Evolutionary conservation across 2,888 invertebrate species (phyloP).

Genomic region (Matsumyia berberina): DNA sequence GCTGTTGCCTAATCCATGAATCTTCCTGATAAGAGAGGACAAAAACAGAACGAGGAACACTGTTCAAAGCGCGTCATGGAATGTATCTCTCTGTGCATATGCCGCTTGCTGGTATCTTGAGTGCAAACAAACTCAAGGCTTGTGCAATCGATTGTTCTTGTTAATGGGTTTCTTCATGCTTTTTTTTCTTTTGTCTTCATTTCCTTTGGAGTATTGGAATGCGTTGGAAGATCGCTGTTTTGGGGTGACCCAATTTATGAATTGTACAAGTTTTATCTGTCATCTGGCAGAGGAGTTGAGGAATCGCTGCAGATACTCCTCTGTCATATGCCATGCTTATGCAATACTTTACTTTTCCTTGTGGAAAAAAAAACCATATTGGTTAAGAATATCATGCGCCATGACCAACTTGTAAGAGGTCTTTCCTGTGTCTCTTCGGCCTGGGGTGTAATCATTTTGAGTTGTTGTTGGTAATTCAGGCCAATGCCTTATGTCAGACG

Average conservation of each 20-base stretch:
- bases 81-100: conserved; percentile 13
- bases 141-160: conserved; percentile 42
- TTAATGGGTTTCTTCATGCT: conserved; percentile 27
- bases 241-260: conserved; percentile 42
- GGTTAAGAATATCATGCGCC: conserved; percentile 1
- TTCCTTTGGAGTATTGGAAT: conserved; percentile 3
- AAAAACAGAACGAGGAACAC: background rate
- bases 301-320: background rate
- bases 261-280: conserved; percentile 57
- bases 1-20: conserved; percentile 8
- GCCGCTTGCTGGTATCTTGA: conserved; percentile 4
- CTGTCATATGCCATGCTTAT: background rate
- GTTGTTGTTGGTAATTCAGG: too few species aligned
- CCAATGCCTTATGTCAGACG: too few species aligned
- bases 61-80: background rate
- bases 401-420: background rate
- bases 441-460: too few species aligned
- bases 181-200: background rate
- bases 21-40: background rate
- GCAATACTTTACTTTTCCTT: conserved; percentile 2
- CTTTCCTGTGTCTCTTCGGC: background rate
- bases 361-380: background rate
- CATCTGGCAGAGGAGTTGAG: conserved; percentile 19
- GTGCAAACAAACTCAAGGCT: conserved; percentile 1
- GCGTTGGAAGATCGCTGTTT: conserved; percentile 4